phyloP scores from a whole-genome alignment of 2,797 vertebrate species.

The Sebastiscus albofasciatus region DNA sequence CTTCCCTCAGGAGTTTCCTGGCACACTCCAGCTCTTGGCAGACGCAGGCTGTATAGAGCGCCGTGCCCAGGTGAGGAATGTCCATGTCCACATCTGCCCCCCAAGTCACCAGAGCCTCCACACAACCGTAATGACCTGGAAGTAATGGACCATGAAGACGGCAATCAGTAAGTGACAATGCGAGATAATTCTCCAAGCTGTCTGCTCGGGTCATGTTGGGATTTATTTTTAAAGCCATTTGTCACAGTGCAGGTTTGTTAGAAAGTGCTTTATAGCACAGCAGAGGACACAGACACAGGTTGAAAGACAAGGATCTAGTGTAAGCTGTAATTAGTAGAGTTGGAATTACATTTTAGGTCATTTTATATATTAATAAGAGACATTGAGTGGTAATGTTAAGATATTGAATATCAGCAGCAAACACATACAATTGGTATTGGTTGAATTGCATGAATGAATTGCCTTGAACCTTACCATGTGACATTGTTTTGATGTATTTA shows the following conservation, averaged over 20 bases:
- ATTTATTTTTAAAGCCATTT: conserved; percentile 52
- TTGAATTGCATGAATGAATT: not conserved
- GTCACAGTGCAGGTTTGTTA: not conserved
- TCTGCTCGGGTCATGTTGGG: conserved; percentile 28
- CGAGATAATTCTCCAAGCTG: conserved; percentile 57
- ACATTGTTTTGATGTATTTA: not conserved
- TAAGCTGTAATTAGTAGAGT: not conserved
- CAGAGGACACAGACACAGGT: conserved; percentile 31
- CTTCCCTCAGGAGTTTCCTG: conserved; percentile 92
- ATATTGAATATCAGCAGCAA: conserved; percentile 5
- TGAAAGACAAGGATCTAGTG: not conserved
- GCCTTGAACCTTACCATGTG: not conserved
- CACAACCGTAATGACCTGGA: conserved; percentile 92
- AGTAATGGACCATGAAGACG: conserved; percentile 63
- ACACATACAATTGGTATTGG: not conserved
- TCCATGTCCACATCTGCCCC: conserved; percentile 94
- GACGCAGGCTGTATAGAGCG: conserved; percentile 91
- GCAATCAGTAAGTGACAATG: conserved; percentile 57
- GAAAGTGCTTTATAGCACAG: conserved; percentile 9
- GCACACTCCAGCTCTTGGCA: conserved; percentile 90
- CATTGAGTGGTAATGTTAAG: not conserved
- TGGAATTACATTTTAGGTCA: not conserved
- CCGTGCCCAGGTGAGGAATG: conserved; percentile 93
- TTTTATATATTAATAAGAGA: not conserved
- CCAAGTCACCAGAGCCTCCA: conserved; percentile 92